phyloP scores from a whole-genome alignment of 2,888 invertebrate species.

The Diaperis boleti region DNA sequence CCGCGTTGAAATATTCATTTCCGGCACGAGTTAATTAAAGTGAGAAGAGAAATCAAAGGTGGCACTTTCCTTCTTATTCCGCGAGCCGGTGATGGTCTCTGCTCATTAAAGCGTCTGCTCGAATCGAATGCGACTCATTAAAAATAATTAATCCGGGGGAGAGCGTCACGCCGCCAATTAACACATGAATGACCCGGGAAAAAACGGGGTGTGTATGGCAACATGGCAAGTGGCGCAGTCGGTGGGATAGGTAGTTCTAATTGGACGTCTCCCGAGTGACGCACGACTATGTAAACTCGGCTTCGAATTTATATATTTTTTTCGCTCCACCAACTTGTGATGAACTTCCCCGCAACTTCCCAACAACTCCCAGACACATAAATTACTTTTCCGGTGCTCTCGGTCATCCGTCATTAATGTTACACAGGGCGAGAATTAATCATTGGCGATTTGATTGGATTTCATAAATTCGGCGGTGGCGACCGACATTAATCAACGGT shows the following conservation, averaged over 20 bases:
- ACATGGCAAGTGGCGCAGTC: constrained; percentile 6
- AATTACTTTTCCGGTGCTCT: neutral
- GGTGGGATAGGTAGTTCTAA: neutral
- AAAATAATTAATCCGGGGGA: constrained; percentile 36
- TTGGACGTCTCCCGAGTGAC: constrained; percentile 4
- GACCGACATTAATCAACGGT: constrained; percentile 1
- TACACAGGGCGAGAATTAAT: constrained; percentile 10
- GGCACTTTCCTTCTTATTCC: constrained; percentile 19
- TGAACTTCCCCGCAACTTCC: constrained; percentile 10
- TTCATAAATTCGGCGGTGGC: constrained; percentile 3
- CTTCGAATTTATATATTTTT: constrained; percentile 9
- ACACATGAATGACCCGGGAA: constrained; percentile 1
- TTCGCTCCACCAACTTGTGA: neutral
- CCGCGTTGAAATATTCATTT: constrained; percentile 28
- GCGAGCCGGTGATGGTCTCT: constrained; percentile 11
- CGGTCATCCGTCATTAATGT: constrained; percentile 16
- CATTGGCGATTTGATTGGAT: constrained; percentile 1
- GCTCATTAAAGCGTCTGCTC: constrained; percentile 34
- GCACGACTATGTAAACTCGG: constrained; percentile 2
- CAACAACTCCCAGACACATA: constrained; percentile 13
- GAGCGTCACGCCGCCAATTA: constrained; percentile 29
- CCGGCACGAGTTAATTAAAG: constrained; percentile 34
- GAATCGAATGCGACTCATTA: constrained; percentile 37
- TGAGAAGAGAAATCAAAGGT: constrained; percentile 30
- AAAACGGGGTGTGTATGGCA: too few species aligned